Conservation (phyloP, 1,140 invertebrate species). For the Drosophila guanche region DNA sequence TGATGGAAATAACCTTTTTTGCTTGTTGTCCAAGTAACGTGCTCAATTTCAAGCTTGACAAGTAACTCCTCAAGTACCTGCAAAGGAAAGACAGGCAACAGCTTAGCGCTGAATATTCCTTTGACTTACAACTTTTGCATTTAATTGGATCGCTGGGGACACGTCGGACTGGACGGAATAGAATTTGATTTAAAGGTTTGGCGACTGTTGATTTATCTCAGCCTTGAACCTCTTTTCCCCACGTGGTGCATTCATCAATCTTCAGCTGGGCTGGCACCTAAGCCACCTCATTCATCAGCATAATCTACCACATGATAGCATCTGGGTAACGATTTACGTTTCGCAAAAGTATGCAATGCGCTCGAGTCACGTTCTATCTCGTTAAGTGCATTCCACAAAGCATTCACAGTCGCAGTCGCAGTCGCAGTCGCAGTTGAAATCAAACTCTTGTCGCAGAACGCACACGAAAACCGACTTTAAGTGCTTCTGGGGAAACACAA, state of each 20-base stretch:
- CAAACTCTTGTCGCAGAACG: conserved; percentile 37
- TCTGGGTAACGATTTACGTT: conserved; percentile 51
- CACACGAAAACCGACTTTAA: conserved; percentile 62
- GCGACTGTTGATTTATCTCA: conserved; percentile 14
- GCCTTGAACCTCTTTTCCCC: conserved; percentile 1
- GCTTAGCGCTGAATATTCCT: conserved; percentile 39
- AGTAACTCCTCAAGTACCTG: conserved; percentile 87
- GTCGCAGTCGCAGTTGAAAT: conserved; percentile 13
- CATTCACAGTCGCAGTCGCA: conserved; percentile 22
- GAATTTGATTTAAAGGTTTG: conserved; percentile 7
- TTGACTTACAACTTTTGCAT: conserved; percentile 49
- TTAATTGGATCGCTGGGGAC: conserved; percentile 46
- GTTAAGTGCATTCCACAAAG: conserved; percentile 66
- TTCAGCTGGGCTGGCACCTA: conserved; percentile 14
- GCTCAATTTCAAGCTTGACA: conserved; percentile 87
- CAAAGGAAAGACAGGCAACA: conserved; percentile 19
- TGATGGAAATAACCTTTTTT: conserved; percentile 88
- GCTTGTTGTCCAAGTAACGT: conserved; percentile 88
- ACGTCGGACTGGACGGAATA: conserved; percentile 8
- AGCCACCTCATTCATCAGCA: conserved; percentile 65
- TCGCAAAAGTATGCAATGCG: conserved; percentile 24
- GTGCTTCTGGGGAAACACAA: conserved; percentile 47
- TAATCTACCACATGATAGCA: conserved; percentile 57
- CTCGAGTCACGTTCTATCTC: conserved; percentile 64
- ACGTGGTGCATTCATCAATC: conserved; percentile 57